Percentiles rank a stretch among this genome's conserved stretches.
phyloP scores from a whole-genome alignment of 1,140 invertebrate species.

The Drosophila neocordata region DNA sequence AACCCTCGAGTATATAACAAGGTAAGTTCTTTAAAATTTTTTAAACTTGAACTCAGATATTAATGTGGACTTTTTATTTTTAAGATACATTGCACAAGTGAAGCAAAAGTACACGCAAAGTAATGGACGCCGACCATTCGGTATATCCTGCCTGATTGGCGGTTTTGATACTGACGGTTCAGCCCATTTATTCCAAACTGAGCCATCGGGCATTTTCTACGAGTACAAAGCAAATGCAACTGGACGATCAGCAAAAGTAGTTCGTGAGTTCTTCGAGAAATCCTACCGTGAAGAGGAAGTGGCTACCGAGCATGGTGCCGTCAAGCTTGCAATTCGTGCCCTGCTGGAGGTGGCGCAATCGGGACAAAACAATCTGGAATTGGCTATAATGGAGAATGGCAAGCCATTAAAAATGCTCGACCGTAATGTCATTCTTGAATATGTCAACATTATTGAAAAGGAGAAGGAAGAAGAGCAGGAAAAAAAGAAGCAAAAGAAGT shows the following conservation, averaged over 20 bases:
- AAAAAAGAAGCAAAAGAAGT: slow-evolving; percentile 98
- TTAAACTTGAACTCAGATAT: neutral
- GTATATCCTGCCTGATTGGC: slow-evolving; percentile 98
- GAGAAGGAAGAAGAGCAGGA: slow-evolving; percentile 99
- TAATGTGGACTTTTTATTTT: neutral
- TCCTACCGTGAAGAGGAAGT: slow-evolving; percentile 95
- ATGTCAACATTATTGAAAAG: slow-evolving; percentile 97
- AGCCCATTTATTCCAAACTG: slow-evolving; percentile 98
- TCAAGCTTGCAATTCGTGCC: slow-evolving; percentile 97
- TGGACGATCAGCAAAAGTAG: slow-evolving; percentile 98
- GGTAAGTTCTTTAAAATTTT: slow-evolving; percentile 84
- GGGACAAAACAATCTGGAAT: slow-evolving; percentile 98
- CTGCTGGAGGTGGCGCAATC: slow-evolving; percentile 99
- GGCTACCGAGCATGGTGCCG: slow-evolving; percentile 92
- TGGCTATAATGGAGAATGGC: slow-evolving; percentile 96
- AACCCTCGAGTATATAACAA: slow-evolving; percentile 98
- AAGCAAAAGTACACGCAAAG: slow-evolving; percentile 99
- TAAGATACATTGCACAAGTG: slow-evolving; percentile 85
- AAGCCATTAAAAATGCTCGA: slow-evolving; percentile 94
- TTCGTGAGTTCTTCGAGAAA: slow-evolving; percentile 99
- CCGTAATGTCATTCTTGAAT: slow-evolving; percentile 94
- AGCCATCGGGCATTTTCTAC: slow-evolving; percentile 99
- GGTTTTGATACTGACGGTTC: slow-evolving; percentile 99
- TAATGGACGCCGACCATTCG: slow-evolving; percentile 98
- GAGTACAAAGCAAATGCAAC: slow-evolving; percentile 99